phyloP scores from a whole-genome alignment of 2,113 vertebrate genomes.

The Brachionichthys hirsutus region DNA sequence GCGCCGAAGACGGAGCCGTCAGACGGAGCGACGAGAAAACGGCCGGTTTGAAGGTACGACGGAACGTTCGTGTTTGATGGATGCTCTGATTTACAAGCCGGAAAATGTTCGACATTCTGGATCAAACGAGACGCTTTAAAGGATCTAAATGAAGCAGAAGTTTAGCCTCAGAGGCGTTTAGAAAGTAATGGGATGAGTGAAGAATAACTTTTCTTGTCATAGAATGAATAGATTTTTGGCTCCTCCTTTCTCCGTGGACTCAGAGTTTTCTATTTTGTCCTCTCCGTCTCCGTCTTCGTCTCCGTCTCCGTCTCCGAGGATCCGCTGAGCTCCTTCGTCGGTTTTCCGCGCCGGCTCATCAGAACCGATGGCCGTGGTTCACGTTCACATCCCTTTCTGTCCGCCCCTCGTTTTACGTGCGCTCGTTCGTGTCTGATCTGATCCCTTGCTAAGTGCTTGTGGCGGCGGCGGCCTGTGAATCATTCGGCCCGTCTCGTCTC shows the following conservation, averaged over 20 bases:
- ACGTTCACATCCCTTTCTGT: too few species aligned
- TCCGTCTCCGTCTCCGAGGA: constrained; percentile 44
- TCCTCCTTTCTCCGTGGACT: constrained; percentile 27
- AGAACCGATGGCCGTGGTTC: too few species aligned
- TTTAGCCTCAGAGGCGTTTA: too few species aligned
- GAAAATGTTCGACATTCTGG: too few species aligned
- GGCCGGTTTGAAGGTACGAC: constrained; percentile 73
- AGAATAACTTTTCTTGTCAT: neutral
- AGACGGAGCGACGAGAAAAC: constrained; percentile 77
- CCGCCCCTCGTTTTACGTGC: constrained; percentile 28
- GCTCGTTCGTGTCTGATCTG: constrained; percentile 54
- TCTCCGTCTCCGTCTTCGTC: constrained; percentile 47
- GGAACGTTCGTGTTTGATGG: too few species aligned
- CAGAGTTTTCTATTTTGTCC: constrained; percentile 48
- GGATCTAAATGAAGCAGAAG: too few species aligned
- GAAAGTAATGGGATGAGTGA: too few species aligned
- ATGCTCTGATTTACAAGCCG: too few species aligned
- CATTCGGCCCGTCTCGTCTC: constrained; percentile 61
- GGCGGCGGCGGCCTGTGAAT: constrained; percentile 42
- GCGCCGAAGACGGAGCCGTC: constrained; percentile 74
- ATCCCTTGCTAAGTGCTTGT: constrained; percentile 48
- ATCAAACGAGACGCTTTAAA: too few species aligned
- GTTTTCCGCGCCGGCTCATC: too few species aligned
- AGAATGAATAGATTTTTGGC: constrained; percentile 44
- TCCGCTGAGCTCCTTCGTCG: constrained; percentile 23